phyloP scores from a whole-genome alignment of 2,888 invertebrate species.

The Platycheirus albimanus region DNA sequence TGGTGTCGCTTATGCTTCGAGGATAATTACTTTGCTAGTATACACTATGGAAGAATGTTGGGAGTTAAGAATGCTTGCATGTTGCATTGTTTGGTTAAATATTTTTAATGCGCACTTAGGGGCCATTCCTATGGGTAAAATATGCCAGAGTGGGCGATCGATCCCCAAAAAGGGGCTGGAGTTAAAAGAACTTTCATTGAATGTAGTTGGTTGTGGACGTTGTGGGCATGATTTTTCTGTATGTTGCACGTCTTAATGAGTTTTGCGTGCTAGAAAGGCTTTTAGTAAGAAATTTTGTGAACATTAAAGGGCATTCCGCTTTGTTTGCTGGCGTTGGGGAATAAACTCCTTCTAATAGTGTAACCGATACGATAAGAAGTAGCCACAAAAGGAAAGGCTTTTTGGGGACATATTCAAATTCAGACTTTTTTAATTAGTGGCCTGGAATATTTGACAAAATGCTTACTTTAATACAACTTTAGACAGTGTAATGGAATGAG shows the following conservation, averaged over 20 bases:
- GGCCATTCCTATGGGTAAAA: conserved; percentile 42
- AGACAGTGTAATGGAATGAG: too few species aligned
- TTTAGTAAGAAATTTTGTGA: conserved; percentile 23
- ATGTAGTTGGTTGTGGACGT: neutral
- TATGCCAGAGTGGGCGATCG: conserved; percentile 45
- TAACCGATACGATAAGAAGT: conserved; percentile 5
- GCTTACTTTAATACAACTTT: too few species aligned
- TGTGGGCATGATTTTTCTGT: neutral
- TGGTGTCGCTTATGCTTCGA: conserved; percentile 51
- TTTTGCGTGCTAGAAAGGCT: conserved; percentile 35
- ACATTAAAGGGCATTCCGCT: conserved; percentile 20
- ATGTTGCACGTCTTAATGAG: conserved; percentile 41
- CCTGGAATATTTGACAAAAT: too few species aligned
- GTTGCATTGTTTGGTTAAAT: conserved; percentile 58
- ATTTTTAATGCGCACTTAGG: conserved; percentile 59
- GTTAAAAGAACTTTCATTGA: conserved; percentile 5
- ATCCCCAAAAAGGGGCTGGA: neutral
- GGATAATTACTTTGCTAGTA: conserved; percentile 48
- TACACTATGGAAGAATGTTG: conserved; percentile 21
- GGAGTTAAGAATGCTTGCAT: conserved; percentile 53
- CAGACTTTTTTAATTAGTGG: neutral
- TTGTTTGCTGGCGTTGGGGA: neutral
- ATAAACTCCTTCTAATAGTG: conserved; percentile 1
- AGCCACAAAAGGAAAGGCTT: neutral
- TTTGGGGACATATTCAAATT: too few species aligned